phyloP scores from a whole-genome alignment of 2,888 invertebrate genomes.

The Sepioteuthis lessoniana region DNA sequence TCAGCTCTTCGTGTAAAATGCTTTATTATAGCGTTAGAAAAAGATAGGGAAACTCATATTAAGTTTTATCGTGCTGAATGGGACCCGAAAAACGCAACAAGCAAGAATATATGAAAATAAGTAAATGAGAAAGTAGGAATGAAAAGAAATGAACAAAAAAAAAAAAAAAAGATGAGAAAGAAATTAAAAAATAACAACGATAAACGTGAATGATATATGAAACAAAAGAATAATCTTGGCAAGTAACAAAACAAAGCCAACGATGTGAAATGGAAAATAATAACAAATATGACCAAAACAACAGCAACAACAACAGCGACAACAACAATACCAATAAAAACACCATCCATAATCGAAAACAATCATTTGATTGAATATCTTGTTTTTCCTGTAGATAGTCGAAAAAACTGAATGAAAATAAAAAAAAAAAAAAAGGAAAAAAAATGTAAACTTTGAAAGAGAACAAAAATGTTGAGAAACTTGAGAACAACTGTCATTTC shows the following conservation, averaged over 20 bases:
- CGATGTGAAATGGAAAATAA: not conserved
- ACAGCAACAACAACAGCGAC: not conserved
- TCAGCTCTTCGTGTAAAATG: conserved; percentile 9
- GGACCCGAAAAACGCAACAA: not conserved
- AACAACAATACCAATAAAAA: not conserved
- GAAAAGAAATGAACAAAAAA: not conserved
- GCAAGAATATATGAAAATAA: not conserved
- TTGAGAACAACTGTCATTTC: too few relatives aligned
- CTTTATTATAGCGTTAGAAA: conserved; percentile 8
- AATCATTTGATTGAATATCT: too few relatives aligned
- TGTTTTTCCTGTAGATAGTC: too few relatives aligned
- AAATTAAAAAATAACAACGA: not conserved
- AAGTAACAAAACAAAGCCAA: not conserved
- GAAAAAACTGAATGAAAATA: too few relatives aligned
- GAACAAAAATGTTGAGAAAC: too few relatives aligned
- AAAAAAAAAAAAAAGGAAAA: too few relatives aligned
- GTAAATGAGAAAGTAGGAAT: not conserved
- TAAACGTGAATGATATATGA: not conserved
- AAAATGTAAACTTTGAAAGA: too few relatives aligned
- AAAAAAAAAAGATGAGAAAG: too few relatives aligned
- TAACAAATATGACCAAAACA: not conserved
- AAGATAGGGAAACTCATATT: not conserved
- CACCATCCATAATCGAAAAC: not conserved
- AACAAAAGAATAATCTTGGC: not conserved
- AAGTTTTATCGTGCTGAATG: not conserved